These are phyloP conservation scores for Arctopsyche grandis DNA, from an alignment of 1,140 invertebrate species.

Conservation along the genomic window DNA sequence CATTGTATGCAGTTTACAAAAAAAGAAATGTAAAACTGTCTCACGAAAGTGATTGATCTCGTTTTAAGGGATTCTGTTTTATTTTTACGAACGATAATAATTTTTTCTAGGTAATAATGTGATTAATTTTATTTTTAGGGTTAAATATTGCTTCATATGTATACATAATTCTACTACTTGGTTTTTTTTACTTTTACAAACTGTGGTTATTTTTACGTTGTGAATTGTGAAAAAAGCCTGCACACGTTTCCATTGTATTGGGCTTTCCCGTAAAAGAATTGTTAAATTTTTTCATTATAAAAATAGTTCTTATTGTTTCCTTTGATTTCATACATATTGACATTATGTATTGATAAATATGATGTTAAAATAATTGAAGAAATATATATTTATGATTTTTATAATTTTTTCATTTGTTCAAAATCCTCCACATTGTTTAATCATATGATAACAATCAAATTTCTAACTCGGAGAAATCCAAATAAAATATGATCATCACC, in stretches of 20 bases:
- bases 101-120: conserved; percentile 52
- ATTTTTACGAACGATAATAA: conserved; percentile 48
- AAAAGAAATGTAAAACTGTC: conserved; percentile 42
- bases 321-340: conserved; percentile 47
- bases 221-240: conserved; percentile 24
- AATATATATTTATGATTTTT: conserved; percentile 52
- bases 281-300: conserved; percentile 34
- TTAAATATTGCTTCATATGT: conserved; percentile 35
- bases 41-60: conserved; percentile 53
- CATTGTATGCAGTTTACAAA: background rate
- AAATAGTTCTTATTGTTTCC: conserved; percentile 29
- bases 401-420: conserved; percentile 29
- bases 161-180: conserved; percentile 45
- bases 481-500: no score
- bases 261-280: conserved; percentile 33
- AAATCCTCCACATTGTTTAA: background rate
- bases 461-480: no score
- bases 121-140: conserved; percentile 52
- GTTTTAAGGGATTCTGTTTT: conserved; percentile 54
- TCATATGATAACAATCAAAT: no score
- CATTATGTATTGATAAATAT: conserved; percentile 53
- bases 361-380: conserved; percentile 52
- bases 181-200: conserved; percentile 44
- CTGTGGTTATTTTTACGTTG: background rate
- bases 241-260: conserved; percentile 14